Conservation (phyloP, 2,113 vertebrate genomes). For the Nannospalax galili region DNA sequence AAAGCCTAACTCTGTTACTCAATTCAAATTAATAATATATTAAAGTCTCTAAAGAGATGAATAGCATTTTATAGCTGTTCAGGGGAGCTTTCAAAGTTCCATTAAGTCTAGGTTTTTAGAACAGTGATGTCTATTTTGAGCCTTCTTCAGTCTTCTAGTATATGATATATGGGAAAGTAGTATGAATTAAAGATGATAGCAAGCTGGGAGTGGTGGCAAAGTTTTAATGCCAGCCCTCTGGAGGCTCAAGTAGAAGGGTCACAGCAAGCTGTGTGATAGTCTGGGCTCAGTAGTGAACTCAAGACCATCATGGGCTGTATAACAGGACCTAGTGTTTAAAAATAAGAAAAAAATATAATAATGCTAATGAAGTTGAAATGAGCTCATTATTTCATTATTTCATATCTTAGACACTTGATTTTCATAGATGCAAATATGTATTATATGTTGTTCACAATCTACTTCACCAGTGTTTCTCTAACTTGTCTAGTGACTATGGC, state of each 20-base stretch:
- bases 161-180: not conserved
- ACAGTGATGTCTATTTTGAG: slow-evolving; percentile 54
- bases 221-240: not conserved
- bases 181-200: slow-evolving; percentile 56
- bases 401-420: not conserved
- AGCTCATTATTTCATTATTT: slow-evolving; percentile 25
- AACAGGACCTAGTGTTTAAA: not conserved
- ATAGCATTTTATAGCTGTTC: slow-evolving; percentile 71
- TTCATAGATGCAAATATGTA: not conserved
- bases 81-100: slow-evolving; percentile 61
- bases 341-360: not conserved
- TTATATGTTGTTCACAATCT: not conserved
- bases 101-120: not conserved
- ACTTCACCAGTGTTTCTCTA: not conserved
- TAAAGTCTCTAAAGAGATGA: slow-evolving; percentile 40
- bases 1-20: slow-evolving; percentile 59
- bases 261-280: not conserved
- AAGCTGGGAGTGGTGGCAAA: not conserved
- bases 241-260: not conserved
- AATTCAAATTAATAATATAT: slow-evolving; percentile 67
- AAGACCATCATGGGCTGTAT: not conserved
- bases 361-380: not conserved
- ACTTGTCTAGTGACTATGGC: not conserved
- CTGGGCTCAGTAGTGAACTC: too few species aligned
- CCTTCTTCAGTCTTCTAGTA: slow-evolving; percentile 27